Conservation (phyloP, 2,113 vertebrate genomes). For the Cyrtonyx montezumae region DNA sequence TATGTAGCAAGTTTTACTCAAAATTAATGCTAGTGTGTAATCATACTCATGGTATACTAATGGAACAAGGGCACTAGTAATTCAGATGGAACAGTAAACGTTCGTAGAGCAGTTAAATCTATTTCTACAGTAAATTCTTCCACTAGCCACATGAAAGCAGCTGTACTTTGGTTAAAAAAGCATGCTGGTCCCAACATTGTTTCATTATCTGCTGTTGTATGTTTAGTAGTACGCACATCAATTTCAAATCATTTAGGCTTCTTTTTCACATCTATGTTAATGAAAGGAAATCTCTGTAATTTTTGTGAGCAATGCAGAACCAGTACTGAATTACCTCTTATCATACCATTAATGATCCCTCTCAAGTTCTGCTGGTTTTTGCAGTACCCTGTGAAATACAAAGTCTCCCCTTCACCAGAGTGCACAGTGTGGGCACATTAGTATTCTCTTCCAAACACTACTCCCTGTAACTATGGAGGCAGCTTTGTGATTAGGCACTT, state of each 20-base stretch:
- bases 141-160: neutral
- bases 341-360: neutral
- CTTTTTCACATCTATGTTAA: neutral
- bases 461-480: neutral
- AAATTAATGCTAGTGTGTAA: neutral
- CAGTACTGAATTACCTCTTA: neutral
- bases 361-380: neutral
- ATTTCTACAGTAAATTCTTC: neutral
- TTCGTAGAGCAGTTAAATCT: neutral
- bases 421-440: neutral
- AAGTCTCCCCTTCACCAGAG: neutral
- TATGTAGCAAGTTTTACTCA: neutral
- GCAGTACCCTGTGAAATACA: neutral
- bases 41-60: neutral
- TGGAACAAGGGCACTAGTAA: neutral
- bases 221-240: neutral
- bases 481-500: neutral
- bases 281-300: neutral
- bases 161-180: neutral
- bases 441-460: neutral
- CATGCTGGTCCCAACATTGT: neutral
- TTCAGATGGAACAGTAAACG: neutral
- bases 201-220: neutral
- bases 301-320: neutral
- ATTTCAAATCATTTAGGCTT: neutral